Evolutionary conservation across 2,113 vertebrate species (phyloP), one percentile per base, ranked within the genome.

Genomic region (Syngnathus typhle): DNA sequence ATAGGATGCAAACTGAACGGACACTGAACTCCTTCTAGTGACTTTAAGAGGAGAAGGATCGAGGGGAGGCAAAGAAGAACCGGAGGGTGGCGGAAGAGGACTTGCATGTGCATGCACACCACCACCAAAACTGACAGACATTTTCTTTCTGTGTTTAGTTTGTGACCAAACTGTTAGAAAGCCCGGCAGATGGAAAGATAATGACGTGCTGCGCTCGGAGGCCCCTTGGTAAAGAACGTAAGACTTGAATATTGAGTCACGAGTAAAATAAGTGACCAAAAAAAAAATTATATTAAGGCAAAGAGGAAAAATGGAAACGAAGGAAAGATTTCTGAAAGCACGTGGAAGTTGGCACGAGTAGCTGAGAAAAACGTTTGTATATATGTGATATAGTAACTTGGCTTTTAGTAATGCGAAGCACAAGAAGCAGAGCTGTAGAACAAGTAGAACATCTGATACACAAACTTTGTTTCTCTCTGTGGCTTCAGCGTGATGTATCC

Each of bases 31-130:
- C 66, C 68, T 76, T 67, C 73, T 38, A 64, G 60, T 69, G 60
- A 77, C 63, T 60, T 69, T 43, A 46, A 63, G 72, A 41, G 58
- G 68, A 68, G 73, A 46, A 38, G 21, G 36, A 32, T 32, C 23
- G 62, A 65, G 37, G 63, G 39, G 58, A 59, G n/a, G 60, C 54
- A 60, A 59, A 65, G 58, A 37, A 51, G 51, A 63, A 69, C 21
- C 74, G 56, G 75, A 73, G 67, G 64, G 60, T 49, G 68, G 60
- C 15, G 12, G 59, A 74, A 84, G 71, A 90, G 88, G 89, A 92
- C 92, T 92, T 93, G 96, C 97, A 99, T 99, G 97, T 99, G 97
- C 97, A 99, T 99, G 97, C 92, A 91, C 92, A 94, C 82, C 93
- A 87, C 80, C 81, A 76, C 84, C 82, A 85, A 74, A 84, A 76